Conservation (phyloP, 2,113 vertebrate genomes). For the Elachura formosa region DNA sequence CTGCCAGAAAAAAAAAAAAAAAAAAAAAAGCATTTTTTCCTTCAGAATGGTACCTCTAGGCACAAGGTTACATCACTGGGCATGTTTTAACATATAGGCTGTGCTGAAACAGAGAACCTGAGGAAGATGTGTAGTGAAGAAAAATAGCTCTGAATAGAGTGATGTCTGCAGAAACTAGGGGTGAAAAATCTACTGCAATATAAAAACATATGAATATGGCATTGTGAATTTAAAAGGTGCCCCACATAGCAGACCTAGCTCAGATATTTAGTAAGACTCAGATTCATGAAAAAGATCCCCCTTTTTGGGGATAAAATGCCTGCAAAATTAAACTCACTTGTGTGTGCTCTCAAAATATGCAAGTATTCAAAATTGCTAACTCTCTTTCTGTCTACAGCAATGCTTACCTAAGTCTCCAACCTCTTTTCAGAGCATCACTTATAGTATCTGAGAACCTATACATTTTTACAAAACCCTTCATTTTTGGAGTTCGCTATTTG, state of each 20-base stretch:
- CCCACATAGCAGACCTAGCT: neutral
- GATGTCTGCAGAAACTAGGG: neutral
- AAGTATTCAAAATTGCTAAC: neutral
- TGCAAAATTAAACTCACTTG: neutral
- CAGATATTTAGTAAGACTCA: neutral
- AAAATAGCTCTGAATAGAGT: neutral
- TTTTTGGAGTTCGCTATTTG: neutral
- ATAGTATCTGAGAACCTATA: neutral
- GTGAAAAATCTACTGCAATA: neutral
- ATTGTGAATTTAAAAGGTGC: neutral
- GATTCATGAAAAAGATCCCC: neutral
- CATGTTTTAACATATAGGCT: slow-evolving; percentile 6
- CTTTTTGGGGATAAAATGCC: neutral
- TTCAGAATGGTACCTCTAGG: neutral
- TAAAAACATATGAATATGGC: neutral
- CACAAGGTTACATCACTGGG: neutral
- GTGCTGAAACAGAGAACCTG: slow-evolving; percentile 5
- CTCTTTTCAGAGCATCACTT: neutral
- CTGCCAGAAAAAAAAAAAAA: neutral
- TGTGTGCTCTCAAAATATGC: neutral
- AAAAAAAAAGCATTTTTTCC: neutral
- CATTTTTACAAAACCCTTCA: neutral
- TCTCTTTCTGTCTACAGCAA: neutral
- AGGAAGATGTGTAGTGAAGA: neutral
- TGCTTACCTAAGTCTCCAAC: neutral